phyloP scores from a whole-genome alignment of 37 sponge, comb jelly and placozoan genomes.

The Lycopodina hypogea region DNA sequence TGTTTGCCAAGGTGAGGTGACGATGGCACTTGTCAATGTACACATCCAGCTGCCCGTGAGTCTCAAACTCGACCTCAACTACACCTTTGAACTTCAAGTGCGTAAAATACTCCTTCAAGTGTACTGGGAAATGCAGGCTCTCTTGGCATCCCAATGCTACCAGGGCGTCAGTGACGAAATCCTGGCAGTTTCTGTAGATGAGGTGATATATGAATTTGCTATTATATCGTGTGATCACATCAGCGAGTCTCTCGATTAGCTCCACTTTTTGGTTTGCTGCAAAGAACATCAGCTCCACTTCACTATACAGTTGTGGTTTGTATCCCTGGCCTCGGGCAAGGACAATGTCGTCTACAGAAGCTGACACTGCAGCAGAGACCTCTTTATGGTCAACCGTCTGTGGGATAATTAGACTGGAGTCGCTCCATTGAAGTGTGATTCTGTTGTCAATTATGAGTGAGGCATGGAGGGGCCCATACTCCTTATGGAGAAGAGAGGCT shows the following conservation, averaged over 20 bases:
- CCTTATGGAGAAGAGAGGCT: slow-evolving; percentile 4
- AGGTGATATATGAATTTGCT: background rate
- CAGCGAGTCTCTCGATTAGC: background rate
- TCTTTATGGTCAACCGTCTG: background rate
- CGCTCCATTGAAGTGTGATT: background rate
- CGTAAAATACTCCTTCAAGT: slow-evolving; percentile 2
- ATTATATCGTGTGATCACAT: slow-evolving; percentile 13
- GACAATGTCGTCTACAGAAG: background rate
- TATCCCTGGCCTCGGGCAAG: background rate
- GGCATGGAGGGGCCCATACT: background rate
- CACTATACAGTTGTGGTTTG: background rate
- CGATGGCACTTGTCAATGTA: background rate
- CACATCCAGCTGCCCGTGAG: slow-evolving; percentile 7
- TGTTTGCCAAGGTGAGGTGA: background rate
- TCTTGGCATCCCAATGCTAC: background rate
- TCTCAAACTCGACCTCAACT: background rate
- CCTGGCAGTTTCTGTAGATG: slow-evolving; percentile 17
- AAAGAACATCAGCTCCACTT: background rate
- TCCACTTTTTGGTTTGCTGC: background rate
- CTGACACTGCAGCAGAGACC: background rate
- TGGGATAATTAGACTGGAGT: background rate
- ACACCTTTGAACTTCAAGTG: background rate
- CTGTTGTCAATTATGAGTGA: background rate
- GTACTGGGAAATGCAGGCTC: background rate
- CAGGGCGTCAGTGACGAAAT: slow-evolving; percentile 5